These are phyloP conservation scores for Sandelia bainsii DNA, from an alignment of 2,797 vertebrate genomes.

Conservation along the genomic window DNA sequence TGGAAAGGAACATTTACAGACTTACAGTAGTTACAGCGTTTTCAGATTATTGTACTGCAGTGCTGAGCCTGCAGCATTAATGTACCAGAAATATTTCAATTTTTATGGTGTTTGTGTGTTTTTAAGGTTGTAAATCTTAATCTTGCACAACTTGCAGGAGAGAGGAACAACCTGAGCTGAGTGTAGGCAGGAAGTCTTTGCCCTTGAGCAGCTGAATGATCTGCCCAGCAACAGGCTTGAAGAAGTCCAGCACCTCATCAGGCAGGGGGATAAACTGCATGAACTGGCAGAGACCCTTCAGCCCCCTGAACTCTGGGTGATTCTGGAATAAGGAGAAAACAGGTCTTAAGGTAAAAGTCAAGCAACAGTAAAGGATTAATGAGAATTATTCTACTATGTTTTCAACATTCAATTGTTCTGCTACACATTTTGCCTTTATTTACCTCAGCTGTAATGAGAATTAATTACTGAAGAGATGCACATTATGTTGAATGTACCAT, in stretches of 20 bases:
- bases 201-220: slow-evolving; percentile 87
- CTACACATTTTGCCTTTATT: not conserved
- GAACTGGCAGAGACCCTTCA: slow-evolving; percentile 83
- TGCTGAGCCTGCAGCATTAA: not conserved
- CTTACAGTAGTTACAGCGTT: not conserved
- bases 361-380: not conserved
- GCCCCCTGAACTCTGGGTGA: slow-evolving; percentile 83
- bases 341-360: not conserved
- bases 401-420: not conserved
- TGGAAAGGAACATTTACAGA: not conserved
- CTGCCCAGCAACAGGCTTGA: slow-evolving; percentile 86
- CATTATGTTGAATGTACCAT: not conserved
- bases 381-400: not conserved
- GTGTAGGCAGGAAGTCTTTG: slow-evolving; percentile 82
- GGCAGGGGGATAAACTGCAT: slow-evolving; percentile 85
- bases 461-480: too few relatives aligned
- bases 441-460: not conserved
- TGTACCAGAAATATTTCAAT: not conserved
- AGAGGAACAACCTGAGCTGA: slow-evolving; percentile 66
- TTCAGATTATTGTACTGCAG: not conserved
- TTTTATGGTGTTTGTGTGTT: not conserved
- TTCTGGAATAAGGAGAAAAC: slow-evolving; percentile 61
- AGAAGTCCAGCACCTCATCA: slow-evolving; percentile 88
- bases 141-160: not conserved
- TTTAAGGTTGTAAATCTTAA: not conserved